Conservation (phyloP, 92 coral and sea anemone species). For the Isaurus tuberculatus region DNA sequence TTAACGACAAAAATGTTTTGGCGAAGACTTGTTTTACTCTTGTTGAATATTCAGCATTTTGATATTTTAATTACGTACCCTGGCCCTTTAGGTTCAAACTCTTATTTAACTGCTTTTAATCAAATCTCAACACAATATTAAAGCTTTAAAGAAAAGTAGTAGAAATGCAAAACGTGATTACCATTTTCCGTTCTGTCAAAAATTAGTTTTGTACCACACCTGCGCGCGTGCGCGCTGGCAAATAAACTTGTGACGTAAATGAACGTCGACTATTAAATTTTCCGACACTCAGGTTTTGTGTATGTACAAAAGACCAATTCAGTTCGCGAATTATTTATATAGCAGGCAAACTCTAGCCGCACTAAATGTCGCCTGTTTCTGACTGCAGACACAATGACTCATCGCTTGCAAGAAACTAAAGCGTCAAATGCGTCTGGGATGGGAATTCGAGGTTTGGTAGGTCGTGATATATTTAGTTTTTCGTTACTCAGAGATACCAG, state of each 20-base stretch:
- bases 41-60: not conserved
- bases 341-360: not conserved
- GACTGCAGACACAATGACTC: slow-evolving; percentile 8
- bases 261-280: not conserved
- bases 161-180: not conserved
- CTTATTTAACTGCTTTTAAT: not conserved
- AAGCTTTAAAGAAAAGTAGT: not conserved
- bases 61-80: not conserved
- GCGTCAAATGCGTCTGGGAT: slow-evolving; percentile 61
- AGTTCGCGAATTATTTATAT: slow-evolving; percentile 11
- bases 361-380: not conserved
- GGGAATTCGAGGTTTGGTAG: slow-evolving; percentile 73
- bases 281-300: not conserved
- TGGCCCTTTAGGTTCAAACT: not conserved
- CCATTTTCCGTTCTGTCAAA: not conserved
- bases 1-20: not conserved
- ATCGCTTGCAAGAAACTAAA: slow-evolving; percentile 40
- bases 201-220: not conserved
- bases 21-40: not conserved
- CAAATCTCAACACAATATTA: not conserved
- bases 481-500: slow-evolving; percentile 1
- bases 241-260: slow-evolving; percentile 15
- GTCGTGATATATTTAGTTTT: slow-evolving; percentile 14
- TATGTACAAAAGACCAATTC: not conserved
- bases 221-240: slow-evolving; percentile 30